Conservation (phyloP, 2,797 vertebrate genomes). For the Poeciliopsis presidionis region DNA sequence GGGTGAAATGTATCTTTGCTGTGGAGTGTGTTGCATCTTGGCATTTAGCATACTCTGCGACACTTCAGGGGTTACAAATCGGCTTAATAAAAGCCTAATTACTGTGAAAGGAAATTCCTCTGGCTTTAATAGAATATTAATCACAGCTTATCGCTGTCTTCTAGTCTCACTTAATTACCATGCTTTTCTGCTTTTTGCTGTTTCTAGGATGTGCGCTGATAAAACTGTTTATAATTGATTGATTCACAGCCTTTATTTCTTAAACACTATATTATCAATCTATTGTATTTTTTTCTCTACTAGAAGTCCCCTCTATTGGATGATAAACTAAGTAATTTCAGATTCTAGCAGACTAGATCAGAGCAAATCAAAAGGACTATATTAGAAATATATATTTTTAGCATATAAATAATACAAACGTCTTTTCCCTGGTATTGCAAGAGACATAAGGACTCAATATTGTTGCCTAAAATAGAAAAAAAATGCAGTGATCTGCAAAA, state of each 20-base stretch:
- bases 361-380: background rate
- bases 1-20: constrained; percentile 58
- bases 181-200: constrained; percentile 64
- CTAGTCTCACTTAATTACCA: constrained; percentile 82
- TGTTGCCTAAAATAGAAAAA: background rate
- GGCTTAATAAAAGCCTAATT: constrained; percentile 85
- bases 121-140: constrained; percentile 85
- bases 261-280: constrained; percentile 43
- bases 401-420: background rate
- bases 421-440: background rate
- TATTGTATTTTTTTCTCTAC: constrained; percentile 31
- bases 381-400: background rate
- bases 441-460: background rate
- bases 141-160: constrained; percentile 83
- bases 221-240: constrained; percentile 53
- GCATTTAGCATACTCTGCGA: constrained; percentile 76
- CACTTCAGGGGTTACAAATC: constrained; percentile 84
- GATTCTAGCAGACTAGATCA: background rate
- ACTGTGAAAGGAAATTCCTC: constrained; percentile 83
- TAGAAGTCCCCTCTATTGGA: constrained; percentile 25
- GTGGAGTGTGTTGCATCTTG: constrained; percentile 69
- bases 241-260: constrained; percentile 64
- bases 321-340: background rate
- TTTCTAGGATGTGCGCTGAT: constrained; percentile 34
- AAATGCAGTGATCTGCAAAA: background rate